Base-by-base conservation (phyloP, 1,140 invertebrate genomes). In the Spodoptera litura region DNA sequence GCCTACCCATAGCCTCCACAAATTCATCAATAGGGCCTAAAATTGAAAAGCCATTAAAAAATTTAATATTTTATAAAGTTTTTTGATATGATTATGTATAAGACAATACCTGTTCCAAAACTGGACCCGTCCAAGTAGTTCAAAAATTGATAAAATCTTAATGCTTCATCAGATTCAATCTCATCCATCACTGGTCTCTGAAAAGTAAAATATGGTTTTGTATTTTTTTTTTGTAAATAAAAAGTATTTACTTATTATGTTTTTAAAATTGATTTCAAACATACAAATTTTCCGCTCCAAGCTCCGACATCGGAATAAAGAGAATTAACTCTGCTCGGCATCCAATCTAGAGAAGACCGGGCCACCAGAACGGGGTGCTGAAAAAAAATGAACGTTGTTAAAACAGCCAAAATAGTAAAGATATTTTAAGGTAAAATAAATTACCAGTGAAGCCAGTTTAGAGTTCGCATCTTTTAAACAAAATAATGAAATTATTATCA, bases 101-200 rank as follows among this genome's bases (percentile, higher is more conserved):
- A 4, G 10, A 9, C 71, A 25, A 35, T 82, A 94, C 93, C 93
- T 75, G 92, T 93, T 49, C 93, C 93, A 84, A 94, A 94, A 84
- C 92, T 93, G 27, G 89, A 86, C 27, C 93, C 93, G 79, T 94
- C 93, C 64, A 94, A 86, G 77, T 94, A 94, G 81, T 94, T 94
- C n/a, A 94, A 78, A 83, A 94, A 94, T 77, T 93, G 92, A 81
- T 93, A 93, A 81, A 93, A 94, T 56, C 93, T 86, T 25, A 93
- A 78, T 4, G 93, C 93, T 87, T 94, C 93, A 56, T 94, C 93
- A 5, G 93, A 93, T 90, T 94, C 92, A 66, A 94, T 92, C 91
- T 94, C 93, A 80, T 94, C 93, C 93, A 94, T 94, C 6, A 94
- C 93, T 6, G 93, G 93, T 81, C 93, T 87, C 93, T 94, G 83